Percentiles rank a stretch among this genome's conserved stretches.
phyloP scores from a whole-genome alignment of 2,797 vertebrate genomes.

The Alfaro cultratus region DNA sequence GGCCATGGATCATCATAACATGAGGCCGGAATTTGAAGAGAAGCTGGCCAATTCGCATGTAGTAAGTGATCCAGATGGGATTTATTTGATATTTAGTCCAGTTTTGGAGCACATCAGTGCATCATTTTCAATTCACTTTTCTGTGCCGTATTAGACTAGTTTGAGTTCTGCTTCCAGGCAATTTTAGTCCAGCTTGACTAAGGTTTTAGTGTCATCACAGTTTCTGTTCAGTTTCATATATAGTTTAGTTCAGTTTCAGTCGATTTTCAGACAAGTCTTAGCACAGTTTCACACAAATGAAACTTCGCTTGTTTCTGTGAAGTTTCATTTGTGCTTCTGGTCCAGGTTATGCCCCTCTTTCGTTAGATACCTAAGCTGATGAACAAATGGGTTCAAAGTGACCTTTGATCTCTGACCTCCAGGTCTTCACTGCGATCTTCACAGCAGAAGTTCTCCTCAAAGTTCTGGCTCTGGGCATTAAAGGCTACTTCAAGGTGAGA shows the following conservation, averaged over 20 bases:
- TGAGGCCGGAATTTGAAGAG: conserved; percentile 75
- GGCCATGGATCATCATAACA: conserved; percentile 91
- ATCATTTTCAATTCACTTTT: not conserved
- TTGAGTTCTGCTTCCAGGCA: not conserved
- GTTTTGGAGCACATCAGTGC: not conserved
- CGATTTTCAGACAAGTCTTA: not conserved
- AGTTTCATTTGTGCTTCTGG: not conserved
- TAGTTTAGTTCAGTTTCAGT: not conserved
- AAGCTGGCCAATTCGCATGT: conserved; percentile 77
- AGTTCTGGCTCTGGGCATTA: conserved; percentile 87
- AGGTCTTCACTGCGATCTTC: conserved; percentile 90
- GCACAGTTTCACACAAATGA: not conserved
- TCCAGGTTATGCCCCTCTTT: not conserved
- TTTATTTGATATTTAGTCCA: not conserved
- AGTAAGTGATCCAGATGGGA: conserved; percentile 72
- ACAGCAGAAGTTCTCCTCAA: conserved; percentile 87
- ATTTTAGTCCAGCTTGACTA: not conserved
- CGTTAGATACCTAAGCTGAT: not conserved
- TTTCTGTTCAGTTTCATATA: not conserved
- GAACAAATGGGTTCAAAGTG: not conserved
- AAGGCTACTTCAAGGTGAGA: conserved; percentile 87
- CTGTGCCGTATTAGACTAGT: not conserved
- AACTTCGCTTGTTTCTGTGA: not conserved
- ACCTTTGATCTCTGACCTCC: conserved; percentile 8
- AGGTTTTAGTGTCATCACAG: not conserved